Evolutionary conservation across 1,140 invertebrate genomes (phyloP).

Genomic region (Sminthurides bifidus): DNA sequence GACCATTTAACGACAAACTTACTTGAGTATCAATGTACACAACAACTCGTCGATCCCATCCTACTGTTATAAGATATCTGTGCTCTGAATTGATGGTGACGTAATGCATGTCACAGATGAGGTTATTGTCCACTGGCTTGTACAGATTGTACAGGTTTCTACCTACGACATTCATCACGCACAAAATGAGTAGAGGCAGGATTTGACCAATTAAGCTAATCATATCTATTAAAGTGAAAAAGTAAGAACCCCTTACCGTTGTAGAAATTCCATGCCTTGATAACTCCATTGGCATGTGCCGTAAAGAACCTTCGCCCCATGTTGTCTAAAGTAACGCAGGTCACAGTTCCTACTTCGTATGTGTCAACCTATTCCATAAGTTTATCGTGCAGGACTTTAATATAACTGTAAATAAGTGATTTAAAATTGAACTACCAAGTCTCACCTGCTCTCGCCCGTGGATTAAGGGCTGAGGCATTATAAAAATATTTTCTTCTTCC

Average conservation of each 20-base stretch:
- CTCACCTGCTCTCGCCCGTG: constrained; percentile 12
- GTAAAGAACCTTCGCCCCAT: constrained; percentile 16
- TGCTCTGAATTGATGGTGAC: constrained; percentile 16
- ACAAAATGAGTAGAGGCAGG: too few relatives aligned
- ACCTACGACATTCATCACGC: neutral
- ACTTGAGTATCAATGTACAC: constrained; percentile 14
- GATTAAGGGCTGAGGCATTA: constrained; percentile 1
- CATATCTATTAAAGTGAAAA: neutral
- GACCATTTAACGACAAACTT: neutral
- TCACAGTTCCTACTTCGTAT: constrained; percentile 14
- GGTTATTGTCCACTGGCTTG: constrained; percentile 8
- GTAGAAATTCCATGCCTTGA: constrained; percentile 23
- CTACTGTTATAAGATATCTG: constrained; percentile 16
- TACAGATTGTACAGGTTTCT: constrained; percentile 20
- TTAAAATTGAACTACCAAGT: neutral
- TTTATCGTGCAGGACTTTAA: too few relatives aligned
- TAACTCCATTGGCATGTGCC: constrained; percentile 14
- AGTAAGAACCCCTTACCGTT: constrained; percentile 3
- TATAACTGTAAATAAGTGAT: too few relatives aligned
- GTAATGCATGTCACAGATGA: constrained; percentile 23
- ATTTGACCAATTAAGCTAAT: too few relatives aligned
- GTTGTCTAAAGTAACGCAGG: constrained; percentile 10
- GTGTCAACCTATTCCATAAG: constrained; percentile 10
- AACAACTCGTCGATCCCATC: constrained; percentile 15
- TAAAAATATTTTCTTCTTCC: constrained; percentile 16